Evolutionary conservation across 1,140 invertebrate species (phyloP).

Genomic region (Ctenoplectra terminalis): DNA sequence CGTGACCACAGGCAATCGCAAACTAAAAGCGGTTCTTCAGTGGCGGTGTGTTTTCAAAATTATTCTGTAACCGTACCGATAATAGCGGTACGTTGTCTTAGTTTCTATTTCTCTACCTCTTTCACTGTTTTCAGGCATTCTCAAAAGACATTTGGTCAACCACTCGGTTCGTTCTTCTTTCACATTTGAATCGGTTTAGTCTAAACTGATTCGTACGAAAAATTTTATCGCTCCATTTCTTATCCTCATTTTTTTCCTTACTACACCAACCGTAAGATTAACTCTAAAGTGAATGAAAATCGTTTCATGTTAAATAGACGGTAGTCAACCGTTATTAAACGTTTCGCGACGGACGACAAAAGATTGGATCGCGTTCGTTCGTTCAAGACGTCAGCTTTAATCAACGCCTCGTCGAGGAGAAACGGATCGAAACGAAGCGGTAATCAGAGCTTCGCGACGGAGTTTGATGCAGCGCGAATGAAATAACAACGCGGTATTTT

Average conservation of each 20-base stretch:
- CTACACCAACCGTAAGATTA: too few species aligned
- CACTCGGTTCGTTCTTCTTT: too few species aligned
- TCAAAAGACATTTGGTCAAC: too few species aligned
- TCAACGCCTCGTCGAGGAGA: neutral
- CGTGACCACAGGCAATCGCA: neutral
- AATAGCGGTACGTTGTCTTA: too few species aligned
- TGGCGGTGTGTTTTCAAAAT: neutral
- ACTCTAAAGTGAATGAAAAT: neutral
- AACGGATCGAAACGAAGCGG: slow-evolving; percentile 14
- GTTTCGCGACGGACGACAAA: neutral
- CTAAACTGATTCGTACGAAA: too few species aligned
- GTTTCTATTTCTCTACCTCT: too few species aligned
- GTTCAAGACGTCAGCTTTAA: neutral
- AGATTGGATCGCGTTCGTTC: neutral
- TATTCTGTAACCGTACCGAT: neutral
- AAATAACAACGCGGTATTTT: slow-evolving; percentile 80
- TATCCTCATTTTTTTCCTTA: too few species aligned
- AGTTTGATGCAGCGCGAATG: slow-evolving; percentile 63
- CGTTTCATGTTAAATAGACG: neutral
- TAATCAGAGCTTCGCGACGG: slow-evolving; percentile 26
- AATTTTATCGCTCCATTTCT: too few species aligned
- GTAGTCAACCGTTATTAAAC: neutral
- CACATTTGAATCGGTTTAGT: too few species aligned
- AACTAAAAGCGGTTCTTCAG: neutral
- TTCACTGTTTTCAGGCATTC: too few species aligned